phyloP scores from a whole-genome alignment of 2,113 vertebrate species.

The Poecile atricapillus region DNA sequence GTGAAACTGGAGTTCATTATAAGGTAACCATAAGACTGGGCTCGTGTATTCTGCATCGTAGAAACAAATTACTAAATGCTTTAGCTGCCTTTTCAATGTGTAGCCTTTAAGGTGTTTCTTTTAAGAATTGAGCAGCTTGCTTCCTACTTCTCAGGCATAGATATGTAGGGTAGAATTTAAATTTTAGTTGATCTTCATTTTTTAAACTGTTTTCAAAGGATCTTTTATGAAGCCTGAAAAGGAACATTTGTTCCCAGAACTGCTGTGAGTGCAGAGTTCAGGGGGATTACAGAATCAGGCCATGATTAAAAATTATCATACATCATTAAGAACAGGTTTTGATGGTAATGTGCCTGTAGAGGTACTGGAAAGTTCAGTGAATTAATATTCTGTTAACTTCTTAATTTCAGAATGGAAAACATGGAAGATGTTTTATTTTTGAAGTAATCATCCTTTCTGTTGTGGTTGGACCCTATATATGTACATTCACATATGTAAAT shows the following conservation, averaged over 20 bases:
- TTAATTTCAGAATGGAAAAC: neutral
- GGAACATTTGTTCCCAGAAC: neutral
- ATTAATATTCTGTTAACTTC: neutral
- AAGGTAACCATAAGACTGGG: neutral
- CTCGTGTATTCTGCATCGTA: neutral
- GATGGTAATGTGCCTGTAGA: neutral
- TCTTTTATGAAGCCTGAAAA: neutral
- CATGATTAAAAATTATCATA: neutral
- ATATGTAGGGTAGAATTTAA: neutral
- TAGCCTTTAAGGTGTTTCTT: neutral
- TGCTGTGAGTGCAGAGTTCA: neutral
- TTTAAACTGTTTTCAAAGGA: neutral
- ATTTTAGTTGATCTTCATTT: neutral
- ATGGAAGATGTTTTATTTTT: neutral
- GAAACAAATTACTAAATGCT: neutral
- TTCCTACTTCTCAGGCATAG: neutral
- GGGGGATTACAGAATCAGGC: neutral
- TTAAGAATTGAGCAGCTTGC: neutral
- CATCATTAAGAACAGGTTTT: neutral
- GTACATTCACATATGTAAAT: fast-evolving
- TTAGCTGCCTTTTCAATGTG: neutral
- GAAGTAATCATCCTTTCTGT: fast-evolving
- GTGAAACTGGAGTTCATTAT: neutral
- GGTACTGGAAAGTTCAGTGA: neutral
- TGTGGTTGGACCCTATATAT: neutral